Evolutionary conservation across 2,888 invertebrate genomes (phyloP), one percentile per base, ranked within the genome.

Genomic region (Emmelina monodactyla): DNA sequence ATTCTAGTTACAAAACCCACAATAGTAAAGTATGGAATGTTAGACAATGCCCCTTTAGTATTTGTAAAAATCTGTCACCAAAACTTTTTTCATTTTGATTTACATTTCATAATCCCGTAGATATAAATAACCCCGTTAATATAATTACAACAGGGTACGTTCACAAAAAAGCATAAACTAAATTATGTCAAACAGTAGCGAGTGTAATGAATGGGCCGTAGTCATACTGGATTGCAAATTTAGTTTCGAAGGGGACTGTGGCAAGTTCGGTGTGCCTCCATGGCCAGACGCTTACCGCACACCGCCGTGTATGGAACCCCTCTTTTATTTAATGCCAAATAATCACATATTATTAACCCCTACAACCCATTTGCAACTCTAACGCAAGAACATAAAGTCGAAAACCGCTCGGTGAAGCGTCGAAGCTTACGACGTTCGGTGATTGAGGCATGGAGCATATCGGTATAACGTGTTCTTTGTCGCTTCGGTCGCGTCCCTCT

Each of bases 391-490:
- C 1, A 36, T 37, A 51, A 35, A 40, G 41, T 22, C 37, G 30
- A 54, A 40, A 46, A 43, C 59, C 1, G 38, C 6, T 7, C 28
- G 35, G 2, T 5, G 15, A n/a, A 15, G 16, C 14, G 19, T 31
- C 30, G 34, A 4, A 31, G 22, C 22, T 34, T 46, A 41, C 3
- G 28, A 34, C 45, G 9, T 43, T 43, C 39, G 10, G 14, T 16
- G 34, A 37, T 36, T 37, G 25, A 31, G 33, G 16, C 28, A 42
- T 47, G 45, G 46, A 51, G 51, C 65, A 69, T 71, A 78, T 78
- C 73, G 76, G 59, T 73, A 73, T 79, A 76, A 79, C 76, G 69
- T 73, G 76, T 72, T 75, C 78, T 79, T 79, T 78, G 78, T 76
- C 63, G 73, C 63, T 67, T 67, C 57, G 56, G 63, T 69, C 69